Evolutionary conservation across 2,888 invertebrate species (phyloP), one percentile per base, ranked within the genome.

Genomic region (Tineola bisselliella): DNA sequence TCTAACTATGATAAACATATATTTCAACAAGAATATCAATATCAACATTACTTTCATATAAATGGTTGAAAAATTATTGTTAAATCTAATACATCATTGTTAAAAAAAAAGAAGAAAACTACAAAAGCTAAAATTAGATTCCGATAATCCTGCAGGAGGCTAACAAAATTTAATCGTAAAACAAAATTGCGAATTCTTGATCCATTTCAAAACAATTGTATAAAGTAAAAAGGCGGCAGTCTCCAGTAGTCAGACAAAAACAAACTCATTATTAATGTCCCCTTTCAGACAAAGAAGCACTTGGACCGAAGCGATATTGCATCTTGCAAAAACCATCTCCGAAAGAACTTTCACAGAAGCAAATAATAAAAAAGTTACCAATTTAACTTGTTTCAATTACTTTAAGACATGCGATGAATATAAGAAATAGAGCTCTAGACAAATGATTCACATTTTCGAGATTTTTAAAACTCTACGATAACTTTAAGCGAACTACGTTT

Each of bases 291-390:
- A 58, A 58, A 58, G 58, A 56, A 15, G 13, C 31, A 33, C 58
- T 58, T 33, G 58, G 58, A 58, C 58, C 58, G 58, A 33, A 58
- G 33, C 58, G 58, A 58, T 74, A 75, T 75, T 75, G 70, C 72
- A 71, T 75, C 74, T 70, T 67, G 65, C 66, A 68, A 71, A 70
- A 70, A 69, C 66, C 65, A 66, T 66, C 59, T 58, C 17, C 33
- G 33, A 31, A 58, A 58, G 58, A 54, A 58, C 58, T 33, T 56
- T 33, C 33, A 17, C 31, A 33, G 5, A 54, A 58, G 56, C 56
- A 58, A 58, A 58, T 15, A 58, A 33, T 17, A 33, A 33, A 54
- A 31, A 58, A 58, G 58, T 58, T 58, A 15, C 4, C 58, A 33
- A 33, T 58, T 58, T 58, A 58, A 58, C 58, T 56, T 58, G 15